Evolutionary conservation across 2,797 vertebrate species (phyloP), one percentile per base, ranked within the genome.

Genomic region (Heterohyrax brucei): DNA sequence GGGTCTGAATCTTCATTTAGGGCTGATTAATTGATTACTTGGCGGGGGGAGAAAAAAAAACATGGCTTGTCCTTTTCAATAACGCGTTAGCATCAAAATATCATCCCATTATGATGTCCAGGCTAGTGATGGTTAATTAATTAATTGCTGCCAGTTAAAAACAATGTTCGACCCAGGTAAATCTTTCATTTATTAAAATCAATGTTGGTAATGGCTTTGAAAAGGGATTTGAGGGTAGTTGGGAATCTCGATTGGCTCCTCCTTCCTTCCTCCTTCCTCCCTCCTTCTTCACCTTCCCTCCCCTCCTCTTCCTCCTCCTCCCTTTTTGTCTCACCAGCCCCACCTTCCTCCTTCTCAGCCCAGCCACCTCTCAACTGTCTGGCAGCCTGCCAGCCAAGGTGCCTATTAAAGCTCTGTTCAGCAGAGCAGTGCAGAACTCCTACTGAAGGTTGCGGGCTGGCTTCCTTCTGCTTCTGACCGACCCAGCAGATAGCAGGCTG

Each of bases 101-200:
- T 85, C 95, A 95, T 96, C 94, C 95, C 91, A 94, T 93, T 96
- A 94, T 97, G 87, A 96, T 96, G 85, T 95, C 92, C 84, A 44
- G 95, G 89, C 92, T 93, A 94, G 91, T 91, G 94, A 96, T 94
- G 95, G 94, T 95, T 97, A 98, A 98, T 98, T 98, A 97, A 98
- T 98, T 97, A 97, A 96, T 93, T 95, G 90, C 92, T 14, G 39
- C 73, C 94, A 89, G 95, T 96, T 96, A 94, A 95, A 97, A 98
- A 96, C 89, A 95, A 89, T 92, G 89, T 91, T 96, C 95, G 91
- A 97, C 81, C 93, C 95, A 97, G 93, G 87, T 93, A 97, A 96
- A 93, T 96, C 97, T 97, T 97, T 95, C 93, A 97, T 97, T 97
- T 97, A 98, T 98, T 98, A 97, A 98, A 98, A 98, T 98, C 96